Conservation (phyloP, 2,888 invertebrate species). For the Mongoloraphidia duomilia region DNA sequence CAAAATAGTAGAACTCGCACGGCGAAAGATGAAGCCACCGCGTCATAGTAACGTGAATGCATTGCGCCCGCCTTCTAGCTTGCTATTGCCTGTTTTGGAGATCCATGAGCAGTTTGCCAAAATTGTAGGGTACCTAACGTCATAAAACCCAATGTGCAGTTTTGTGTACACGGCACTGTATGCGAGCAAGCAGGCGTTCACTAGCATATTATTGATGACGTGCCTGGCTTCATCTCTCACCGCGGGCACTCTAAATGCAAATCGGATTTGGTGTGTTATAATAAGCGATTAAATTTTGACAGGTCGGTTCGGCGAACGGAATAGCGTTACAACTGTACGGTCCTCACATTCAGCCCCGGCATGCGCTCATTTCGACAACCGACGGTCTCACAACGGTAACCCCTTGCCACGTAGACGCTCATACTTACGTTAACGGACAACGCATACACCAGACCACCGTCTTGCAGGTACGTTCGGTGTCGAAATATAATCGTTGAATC, state of each 20-base stretch:
- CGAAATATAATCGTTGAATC: neutral
- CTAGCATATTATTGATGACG: too few relatives aligned
- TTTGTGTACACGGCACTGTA: too few relatives aligned
- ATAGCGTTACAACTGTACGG: conserved; percentile 68
- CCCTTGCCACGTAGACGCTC: conserved; percentile 83
- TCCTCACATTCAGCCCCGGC: conserved; percentile 83
- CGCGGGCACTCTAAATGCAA: neutral
- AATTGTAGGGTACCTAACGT: too few relatives aligned
- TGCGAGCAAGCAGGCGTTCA: too few relatives aligned
- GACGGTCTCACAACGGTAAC: conserved; percentile 88
- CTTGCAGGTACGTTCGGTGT: conserved; percentile 47
- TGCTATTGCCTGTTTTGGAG: too few relatives aligned
- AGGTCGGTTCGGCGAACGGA: conserved; percentile 67
- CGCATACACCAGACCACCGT: conserved; percentile 86
- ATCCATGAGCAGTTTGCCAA: too few relatives aligned
- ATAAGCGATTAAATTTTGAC: conserved; percentile 8
- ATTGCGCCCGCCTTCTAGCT: too few relatives aligned
- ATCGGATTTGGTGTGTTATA: neutral
- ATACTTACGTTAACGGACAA: conserved; percentile 88
- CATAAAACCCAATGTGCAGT: too few relatives aligned
- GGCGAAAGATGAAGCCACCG: too few relatives aligned
- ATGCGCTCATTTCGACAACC: conserved; percentile 85
- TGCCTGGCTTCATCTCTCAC: neutral
- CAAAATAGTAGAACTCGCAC: neutral
- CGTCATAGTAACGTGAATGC: neutral